Evolutionary conservation across 1,140 invertebrate genomes (phyloP), one percentile per base, ranked within the genome.

Genomic region (Heliconius hewitsoni): DNA sequence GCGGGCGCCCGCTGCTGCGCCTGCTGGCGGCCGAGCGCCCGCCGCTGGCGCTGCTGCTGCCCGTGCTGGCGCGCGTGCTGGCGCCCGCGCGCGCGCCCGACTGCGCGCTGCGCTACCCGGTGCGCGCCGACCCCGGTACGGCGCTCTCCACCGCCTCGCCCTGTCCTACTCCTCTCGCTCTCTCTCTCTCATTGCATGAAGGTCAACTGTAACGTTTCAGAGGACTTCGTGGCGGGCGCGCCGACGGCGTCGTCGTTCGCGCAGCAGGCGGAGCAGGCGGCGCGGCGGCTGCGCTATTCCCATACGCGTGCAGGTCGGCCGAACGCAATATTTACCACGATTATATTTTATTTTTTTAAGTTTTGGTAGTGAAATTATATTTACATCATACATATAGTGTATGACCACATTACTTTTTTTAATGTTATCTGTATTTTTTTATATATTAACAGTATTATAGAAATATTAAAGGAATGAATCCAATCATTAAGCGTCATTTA

Each of bases 31-130:
- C 87, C 5, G 82, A 93, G 50, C 86, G 90, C 0, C 95, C 96
- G 6, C 95, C 96, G 5, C 81, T 96, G 50, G 85, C 92, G 71
- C 84, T 92, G 34, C 89, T 96, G 66, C 84, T 96, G 16, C 88
- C 94, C 23, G 95, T 96, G 13, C 90, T 96, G 19, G 90, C 89
- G 42, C 94, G 94, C 18, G 84, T 96, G 2, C 94, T 13, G 84
- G 86, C 8, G 23, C 86, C 95, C 23, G 95, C 84, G 8, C 23
- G 11, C 60, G 18, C 27, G 3, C 96, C 96, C 1, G 96, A 96
- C 82, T 96, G 95, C 76, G 95, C 95, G 46, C 86, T 96, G 4
- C 93, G 94, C 8, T 97, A 96, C 84, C 96, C 96, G 0, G 42
- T 81, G 1, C 39, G 34, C 3, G 37, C 34, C 1, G 76, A 81